Evolutionary conservation across 2,113 vertebrate genomes (phyloP).

Genomic region (Malurus elegans): DNA sequence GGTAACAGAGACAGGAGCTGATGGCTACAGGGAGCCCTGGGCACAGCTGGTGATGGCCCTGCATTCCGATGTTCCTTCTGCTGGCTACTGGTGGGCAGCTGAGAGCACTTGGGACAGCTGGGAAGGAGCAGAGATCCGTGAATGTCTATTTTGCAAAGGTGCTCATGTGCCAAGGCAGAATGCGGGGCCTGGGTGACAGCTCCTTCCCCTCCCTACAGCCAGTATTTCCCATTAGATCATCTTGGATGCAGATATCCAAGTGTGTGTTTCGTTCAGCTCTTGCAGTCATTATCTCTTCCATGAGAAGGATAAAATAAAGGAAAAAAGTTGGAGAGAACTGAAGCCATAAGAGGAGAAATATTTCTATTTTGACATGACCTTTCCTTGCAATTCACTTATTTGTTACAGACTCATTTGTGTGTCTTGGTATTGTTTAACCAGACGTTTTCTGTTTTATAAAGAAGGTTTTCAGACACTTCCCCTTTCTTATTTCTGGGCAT

Average conservation of each 20-base stretch:
- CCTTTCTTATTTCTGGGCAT: constrained; percentile 2
- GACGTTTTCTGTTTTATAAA: neutral
- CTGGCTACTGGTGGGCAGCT: neutral
- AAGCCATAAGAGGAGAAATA: neutral
- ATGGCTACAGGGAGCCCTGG: neutral
- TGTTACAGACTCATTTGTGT: neutral
- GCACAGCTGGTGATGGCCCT: neutral
- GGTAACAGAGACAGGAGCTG: neutral
- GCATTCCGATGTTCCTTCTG: neutral
- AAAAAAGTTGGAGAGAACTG: neutral
- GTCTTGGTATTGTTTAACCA: neutral
- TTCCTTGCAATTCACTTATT: neutral
- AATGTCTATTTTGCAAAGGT: neutral
- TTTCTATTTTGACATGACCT: neutral
- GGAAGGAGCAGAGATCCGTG: neutral
- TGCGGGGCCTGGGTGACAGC: fast-evolving
- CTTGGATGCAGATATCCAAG: neutral
- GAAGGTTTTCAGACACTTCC: neutral
- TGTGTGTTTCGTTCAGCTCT: neutral
- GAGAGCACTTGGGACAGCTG: neutral
- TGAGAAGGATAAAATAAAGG: neutral
- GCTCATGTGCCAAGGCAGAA: neutral
- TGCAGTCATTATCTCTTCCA: neutral
- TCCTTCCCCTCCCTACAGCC: neutral
- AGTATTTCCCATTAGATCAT: neutral